These are phyloP conservation scores for Platyscapa corneri DNA, from an alignment of 1,140 invertebrate genomes.

Conservation along the genomic window DNA sequence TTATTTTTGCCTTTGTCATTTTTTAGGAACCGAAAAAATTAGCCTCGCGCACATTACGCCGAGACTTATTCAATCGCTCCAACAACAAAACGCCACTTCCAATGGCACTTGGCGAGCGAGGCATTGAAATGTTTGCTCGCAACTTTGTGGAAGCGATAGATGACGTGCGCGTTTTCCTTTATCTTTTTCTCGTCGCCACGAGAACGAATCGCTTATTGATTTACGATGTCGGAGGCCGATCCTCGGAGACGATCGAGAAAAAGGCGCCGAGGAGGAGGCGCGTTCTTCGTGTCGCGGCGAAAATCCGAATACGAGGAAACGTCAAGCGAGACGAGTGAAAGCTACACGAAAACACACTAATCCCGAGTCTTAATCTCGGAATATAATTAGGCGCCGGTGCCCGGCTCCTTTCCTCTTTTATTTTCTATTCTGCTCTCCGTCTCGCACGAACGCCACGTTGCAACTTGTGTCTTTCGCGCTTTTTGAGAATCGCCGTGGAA, in stretches of 20 bases:
- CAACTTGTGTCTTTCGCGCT: slow-evolving; percentile 11
- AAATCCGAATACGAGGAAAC: no score
- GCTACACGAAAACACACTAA: not conserved
- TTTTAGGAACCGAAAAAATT: not conserved
- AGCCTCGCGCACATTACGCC: not conserved
- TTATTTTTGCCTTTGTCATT: not conserved
- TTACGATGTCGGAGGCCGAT: not conserved
- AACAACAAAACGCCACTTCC: no score
- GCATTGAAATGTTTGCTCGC: not conserved
- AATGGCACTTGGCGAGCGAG: not conserved
- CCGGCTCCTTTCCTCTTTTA: not conserved
- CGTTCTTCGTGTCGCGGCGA: no score
- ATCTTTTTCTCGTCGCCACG: no score
- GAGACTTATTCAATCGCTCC: not conserved
- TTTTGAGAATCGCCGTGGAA: not conserved
- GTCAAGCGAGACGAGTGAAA: no score
- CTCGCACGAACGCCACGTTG: not conserved
- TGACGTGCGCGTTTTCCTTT: not conserved
- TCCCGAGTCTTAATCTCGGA: not conserved
- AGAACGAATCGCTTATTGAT: no score
- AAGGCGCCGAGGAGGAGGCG: no score
- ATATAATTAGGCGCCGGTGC: not conserved
- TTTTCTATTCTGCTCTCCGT: not conserved
- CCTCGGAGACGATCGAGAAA: not conserved
- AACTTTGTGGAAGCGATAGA: not conserved